Conservation (phyloP, 2,888 invertebrate species). For the Vannuccia rotundouncinata region DNA sequence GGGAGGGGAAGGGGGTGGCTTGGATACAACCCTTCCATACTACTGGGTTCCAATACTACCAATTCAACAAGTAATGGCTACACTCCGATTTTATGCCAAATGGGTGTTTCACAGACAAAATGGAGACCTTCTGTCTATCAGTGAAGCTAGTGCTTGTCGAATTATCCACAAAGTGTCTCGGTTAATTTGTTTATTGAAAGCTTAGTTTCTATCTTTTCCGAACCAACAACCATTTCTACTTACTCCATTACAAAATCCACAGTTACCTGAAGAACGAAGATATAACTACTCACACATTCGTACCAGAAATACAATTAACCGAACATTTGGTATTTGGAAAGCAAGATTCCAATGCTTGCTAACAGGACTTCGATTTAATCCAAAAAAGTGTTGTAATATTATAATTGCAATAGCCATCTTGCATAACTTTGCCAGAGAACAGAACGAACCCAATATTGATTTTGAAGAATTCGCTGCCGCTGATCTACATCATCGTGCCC, state of each 20-base stretch:
- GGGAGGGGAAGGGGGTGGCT: too few species aligned
- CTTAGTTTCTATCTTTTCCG: conserved; percentile 17
- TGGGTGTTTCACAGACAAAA: conserved; percentile 29
- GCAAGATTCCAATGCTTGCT: conserved; percentile 13
- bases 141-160: conserved; percentile 27
- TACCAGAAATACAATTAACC: conserved; percentile 5
- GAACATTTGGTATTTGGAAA: conserved; percentile 14
- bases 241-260: neutral
- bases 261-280: neutral
- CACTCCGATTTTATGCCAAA: conserved; percentile 18
- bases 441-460: neutral
- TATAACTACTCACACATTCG: neutral
- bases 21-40: too few species aligned
- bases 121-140: conserved; percentile 22
- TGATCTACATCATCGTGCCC: neutral
- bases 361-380: neutral
- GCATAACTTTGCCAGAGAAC: conserved; percentile 4
- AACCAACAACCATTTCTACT: neutral
- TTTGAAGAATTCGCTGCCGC: neutral
- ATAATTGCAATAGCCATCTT: conserved; percentile 6
- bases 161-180: conserved; percentile 17
- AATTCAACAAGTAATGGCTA: conserved; percentile 1
- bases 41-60: neutral
- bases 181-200: conserved; percentile 22
- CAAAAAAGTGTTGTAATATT: conserved; percentile 9